Evolutionary conservation across 2,113 vertebrate species (phyloP), one percentile per base, ranked within the genome.

Genomic region (Lethenteron reissneri): DNA sequence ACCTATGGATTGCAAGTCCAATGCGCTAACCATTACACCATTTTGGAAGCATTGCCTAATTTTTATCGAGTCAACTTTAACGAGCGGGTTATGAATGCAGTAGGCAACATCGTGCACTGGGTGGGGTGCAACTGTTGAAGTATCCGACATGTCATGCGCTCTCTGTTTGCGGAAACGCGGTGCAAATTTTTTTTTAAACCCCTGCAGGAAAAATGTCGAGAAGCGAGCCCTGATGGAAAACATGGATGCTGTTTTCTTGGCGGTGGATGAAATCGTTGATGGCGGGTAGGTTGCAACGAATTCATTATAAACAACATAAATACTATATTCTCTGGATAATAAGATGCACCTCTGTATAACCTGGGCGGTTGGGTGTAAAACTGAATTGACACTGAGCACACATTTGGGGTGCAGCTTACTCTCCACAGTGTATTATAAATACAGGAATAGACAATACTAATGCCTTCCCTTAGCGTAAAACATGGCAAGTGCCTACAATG

Each of bases 241-340:
- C 78, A 79, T 89, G 84, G 87, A 88, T 2, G 82, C 84, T 56
- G 84, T 76, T 0, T 86, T 86, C 75, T 78, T 88, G 4, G 80
- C 87, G 57, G 84, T 88, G 77, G 87, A 90, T 57, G 87, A 90
- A 77, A 88, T 88, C 59, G 83, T 90, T 17, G 87, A 90, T 71
- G 81, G 84, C 73, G 87, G 87, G 87, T 90, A 76, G 81, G 81
- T 71, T 10, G 19, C 19, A 11, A 2, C 21, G 70, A 71, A 69
- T 25, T 25, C 2, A 9, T n/a, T 11, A 9, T n/a, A 25, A 17
- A 10, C 64, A n/a, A 17, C 64, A 11, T 25, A 69, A 25, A 17
- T 25, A 69, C 64, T 69, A 69, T 69, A n/a, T 69, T 25, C n/a
- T 10, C 64, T 25, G 10, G n/a, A 69, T n/a, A n/a, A 69, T 10